Evolutionary conservation across 2,888 invertebrate genomes (phyloP), one percentile per base, ranked within the genome.

Genomic region (Hipparchia semele): DNA sequence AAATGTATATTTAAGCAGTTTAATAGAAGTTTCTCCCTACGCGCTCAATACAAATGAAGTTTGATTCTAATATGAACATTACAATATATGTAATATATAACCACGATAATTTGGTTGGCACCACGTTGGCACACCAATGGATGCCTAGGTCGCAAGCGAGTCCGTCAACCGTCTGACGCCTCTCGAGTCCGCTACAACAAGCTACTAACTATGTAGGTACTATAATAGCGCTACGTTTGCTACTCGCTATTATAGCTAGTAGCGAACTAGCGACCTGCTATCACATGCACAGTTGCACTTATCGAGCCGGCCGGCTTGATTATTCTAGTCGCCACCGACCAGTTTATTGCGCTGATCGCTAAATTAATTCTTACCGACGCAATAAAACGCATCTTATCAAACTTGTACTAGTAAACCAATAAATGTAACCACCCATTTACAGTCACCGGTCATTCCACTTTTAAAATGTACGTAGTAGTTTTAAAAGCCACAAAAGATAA

Each of bases 281-380:
- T 72, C 72, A 72, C 72, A 68, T 61, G 71, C 72, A 70, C 73
- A 71, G 71, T 73, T 65, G 69, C 71, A 73, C 73, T 77, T 76
- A 79, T 78, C 79, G 71, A 73, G 68, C 79, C 78, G 79, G 78
- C 79, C 77, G 78, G 78, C 74, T 59, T 76, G 73, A 75, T 77
- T 77, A 74, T 75, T 75, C 76, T 72, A 76, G 75, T 74, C 74
- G 68, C 73, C 73, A 62, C 71, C 62, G 75, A 74, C 72, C 70
- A 75, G 60, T 74, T 39, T 77, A 75, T 75, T 75, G 67, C 74
- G 72, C 72, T 68, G 67, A 75, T 70, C 60, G 72, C 73, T 73
- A 72, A 72, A 76, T 72, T 65, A 70, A 73, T 68, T 73, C 74
- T 72, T 74, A 73, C 71, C 71, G 62, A 75, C 70, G 72, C 72